Base-by-base conservation (phyloP, 2,888 invertebrate genomes). In the Ophion costatus region DNA sequence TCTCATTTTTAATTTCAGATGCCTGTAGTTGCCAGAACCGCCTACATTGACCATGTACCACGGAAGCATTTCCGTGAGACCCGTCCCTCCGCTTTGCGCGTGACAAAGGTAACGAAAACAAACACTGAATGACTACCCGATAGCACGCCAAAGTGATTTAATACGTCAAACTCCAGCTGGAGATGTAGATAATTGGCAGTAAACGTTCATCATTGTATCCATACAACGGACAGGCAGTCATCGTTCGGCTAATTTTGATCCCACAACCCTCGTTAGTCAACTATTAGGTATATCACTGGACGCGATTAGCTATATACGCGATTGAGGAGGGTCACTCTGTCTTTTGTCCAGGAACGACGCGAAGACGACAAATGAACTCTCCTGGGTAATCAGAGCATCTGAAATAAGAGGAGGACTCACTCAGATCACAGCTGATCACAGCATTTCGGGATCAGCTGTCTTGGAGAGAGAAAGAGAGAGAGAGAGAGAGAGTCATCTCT, bases 351-450 rank as follows among this genome's bases (percentile, higher is more conserved):
- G 4, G 29, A 24, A 17, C 11, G 61, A 80, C 66, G 45, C 51
- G 77, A 67, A n/a, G 64, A 83, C 57, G 76, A 81, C 74, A 86
- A 87, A 87, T 81, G 86, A 88, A 87, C 83, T 83, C 87, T 88
- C 88, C 56, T 75, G 88, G 87, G 88, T 87, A 87, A 88, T 88
- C 88, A 86, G 38, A 76, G 75, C 63, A 79, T 67, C 24, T 42
- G 64, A 69, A 83, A 71, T 64, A 67, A 67, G 61, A 79, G 64
- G 57, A 64, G 57, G 71, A 80, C 45, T 4, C 45, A 2, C 67
- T 74, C 42, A 69, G 67, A 83, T 82, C 79, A 57, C 71, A 86
- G 86, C 86, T 86, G 86, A 86, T 78, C 75, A 70, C 14, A 61
- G 71, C 74, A 75, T 70, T 82, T 75, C 24, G 29, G 78, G 82